Percentiles rank a stretch among this genome's conserved stretches.
Evolutionary conservation across 2,888 invertebrate species (phyloP).

Genomic region (Ornithoptera alexandrae): DNA sequence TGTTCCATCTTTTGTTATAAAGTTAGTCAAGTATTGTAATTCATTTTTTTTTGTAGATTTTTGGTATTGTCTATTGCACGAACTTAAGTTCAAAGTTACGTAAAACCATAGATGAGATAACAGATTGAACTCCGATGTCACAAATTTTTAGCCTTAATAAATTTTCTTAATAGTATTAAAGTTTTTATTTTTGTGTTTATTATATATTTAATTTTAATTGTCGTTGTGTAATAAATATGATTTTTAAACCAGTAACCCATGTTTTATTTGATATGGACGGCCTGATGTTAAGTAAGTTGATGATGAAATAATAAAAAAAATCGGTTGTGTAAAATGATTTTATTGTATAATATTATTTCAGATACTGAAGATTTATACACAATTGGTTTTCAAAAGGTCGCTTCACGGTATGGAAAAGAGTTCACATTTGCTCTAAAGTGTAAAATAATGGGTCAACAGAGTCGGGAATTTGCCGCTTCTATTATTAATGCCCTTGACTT

Average conservation of each 20-base stretch:
- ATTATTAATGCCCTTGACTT: constrained; percentile 82
- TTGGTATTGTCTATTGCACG: constrained; percentile 7
- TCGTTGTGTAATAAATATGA: constrained; percentile 40
- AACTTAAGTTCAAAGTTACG: not conserved
- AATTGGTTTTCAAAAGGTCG: constrained; percentile 83
- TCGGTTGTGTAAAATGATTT: not conserved
- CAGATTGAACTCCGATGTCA: constrained; percentile 16
- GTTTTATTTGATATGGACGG: constrained; percentile 76
- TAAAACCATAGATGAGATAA: constrained; percentile 27
- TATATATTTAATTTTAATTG: constrained; percentile 4
- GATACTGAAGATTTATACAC: constrained; percentile 91
- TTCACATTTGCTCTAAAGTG: constrained; percentile 90
- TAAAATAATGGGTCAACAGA: constrained; percentile 86
- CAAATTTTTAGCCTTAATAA: constrained; percentile 14
- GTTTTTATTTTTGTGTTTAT: constrained; percentile 4
- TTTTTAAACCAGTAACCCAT: constrained; percentile 68
- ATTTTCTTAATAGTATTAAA: constrained; percentile 1
- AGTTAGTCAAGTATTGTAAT: not conserved
- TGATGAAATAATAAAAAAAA: constrained; percentile 8
- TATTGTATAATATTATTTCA: constrained; percentile 56
- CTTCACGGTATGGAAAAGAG: constrained; percentile 84
- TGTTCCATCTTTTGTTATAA: no score
- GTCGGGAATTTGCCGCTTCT: constrained; percentile 79
- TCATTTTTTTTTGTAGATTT: not conserved
- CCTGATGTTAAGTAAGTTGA: constrained; percentile 62